Evolutionary conservation across 2,888 invertebrate genomes (phyloP), one percentile per base, ranked within the genome.

Genomic region (Dasysyrphus albostriatus): DNA sequence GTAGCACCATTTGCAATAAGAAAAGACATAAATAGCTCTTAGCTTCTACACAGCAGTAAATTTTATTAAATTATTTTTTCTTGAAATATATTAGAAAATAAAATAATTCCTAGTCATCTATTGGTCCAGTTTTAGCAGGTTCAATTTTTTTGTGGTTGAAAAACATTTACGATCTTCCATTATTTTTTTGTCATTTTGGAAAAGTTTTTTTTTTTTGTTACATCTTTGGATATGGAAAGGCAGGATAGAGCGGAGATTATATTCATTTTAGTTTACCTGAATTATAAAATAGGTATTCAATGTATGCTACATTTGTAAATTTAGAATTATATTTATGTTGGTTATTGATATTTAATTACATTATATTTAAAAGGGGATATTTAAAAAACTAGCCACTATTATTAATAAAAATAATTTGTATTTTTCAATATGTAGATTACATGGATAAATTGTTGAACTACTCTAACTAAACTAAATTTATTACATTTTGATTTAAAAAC

Each of bases 41-140:
- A 70, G 37, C 29, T 58, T 58, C 24, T 76, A 63, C 10, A 51
- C 16, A 84, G 59, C 61, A 34, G 47, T 34, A 34, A 37, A 12
- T 37, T 58, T 58, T 37, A 58, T 58, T 37, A 16, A 32, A 49
- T 24, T 42, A 3, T 19, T 49, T 67, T 69, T 51, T n/a, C 8
- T 24, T 47, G 47, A 32, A 65, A 69, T 51, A 16, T 51, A 32
- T 37, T 63, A 44, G 29, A 32, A 47, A 51, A 29, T 12, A 24
- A 58, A 37, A 44, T 63, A 70, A 65, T 59, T 73, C 29, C 69
- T 85, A 74, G 54, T 85, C 24, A 77, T 85, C 63, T 85, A 85
- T 77, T 85, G 82, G 82, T 85, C 84, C 81, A 85, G 80, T 85
- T 56, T 70, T 69, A 78, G 80, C 75, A 70, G 75, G 49, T 56